A percentile compares a stretch with the other conserved stretches of the same genome.
phyloP scores from a whole-genome alignment of 1,140 invertebrate genomes.

The Leptinotarsa defecta region DNA sequence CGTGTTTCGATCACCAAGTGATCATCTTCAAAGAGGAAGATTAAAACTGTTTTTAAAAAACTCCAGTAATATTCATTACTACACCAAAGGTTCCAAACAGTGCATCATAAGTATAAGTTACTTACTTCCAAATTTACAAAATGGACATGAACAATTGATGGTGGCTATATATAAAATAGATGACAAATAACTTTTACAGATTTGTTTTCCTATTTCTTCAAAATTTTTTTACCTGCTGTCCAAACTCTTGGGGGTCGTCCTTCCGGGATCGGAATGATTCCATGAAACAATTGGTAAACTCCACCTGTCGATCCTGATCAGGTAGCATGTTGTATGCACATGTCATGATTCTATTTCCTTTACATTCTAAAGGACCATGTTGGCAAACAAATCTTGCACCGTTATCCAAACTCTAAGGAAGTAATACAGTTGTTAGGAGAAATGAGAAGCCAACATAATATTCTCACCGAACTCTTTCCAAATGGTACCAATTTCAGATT shows the following conservation, averaged over 20 bases:
- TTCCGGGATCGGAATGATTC: conserved; percentile 33
- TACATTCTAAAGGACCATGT: conserved; percentile 51
- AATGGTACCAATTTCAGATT: conserved; percentile 70
- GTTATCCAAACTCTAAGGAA: conserved; percentile 44
- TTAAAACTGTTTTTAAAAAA: too few relatives aligned
- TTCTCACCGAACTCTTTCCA: conserved; percentile 73
- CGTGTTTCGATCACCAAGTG: too few relatives aligned
- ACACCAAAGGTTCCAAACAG: too few relatives aligned
- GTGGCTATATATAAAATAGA: neutral
- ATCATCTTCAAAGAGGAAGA: too few relatives aligned
- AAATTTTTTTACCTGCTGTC: conserved; percentile 37
- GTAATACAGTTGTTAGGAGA: neutral
- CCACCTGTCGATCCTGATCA: conserved; percentile 44
- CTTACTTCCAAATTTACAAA: neutral
- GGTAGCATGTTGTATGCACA: conserved; percentile 43
- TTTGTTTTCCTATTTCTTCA: neutral
- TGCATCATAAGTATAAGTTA: too few relatives aligned
- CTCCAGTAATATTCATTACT: too few relatives aligned
- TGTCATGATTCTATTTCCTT: conserved; percentile 49
- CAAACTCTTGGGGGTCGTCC: conserved; percentile 34
- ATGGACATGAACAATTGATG: neutral
- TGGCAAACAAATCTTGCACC: conserved; percentile 48
- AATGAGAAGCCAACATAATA: neutral
- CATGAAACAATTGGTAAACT: conserved; percentile 53
- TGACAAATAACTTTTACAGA: neutral